Evolutionary conservation across 2,113 vertebrate species (phyloP).

Genomic region (Oxygymnocypris stewartii): DNA sequence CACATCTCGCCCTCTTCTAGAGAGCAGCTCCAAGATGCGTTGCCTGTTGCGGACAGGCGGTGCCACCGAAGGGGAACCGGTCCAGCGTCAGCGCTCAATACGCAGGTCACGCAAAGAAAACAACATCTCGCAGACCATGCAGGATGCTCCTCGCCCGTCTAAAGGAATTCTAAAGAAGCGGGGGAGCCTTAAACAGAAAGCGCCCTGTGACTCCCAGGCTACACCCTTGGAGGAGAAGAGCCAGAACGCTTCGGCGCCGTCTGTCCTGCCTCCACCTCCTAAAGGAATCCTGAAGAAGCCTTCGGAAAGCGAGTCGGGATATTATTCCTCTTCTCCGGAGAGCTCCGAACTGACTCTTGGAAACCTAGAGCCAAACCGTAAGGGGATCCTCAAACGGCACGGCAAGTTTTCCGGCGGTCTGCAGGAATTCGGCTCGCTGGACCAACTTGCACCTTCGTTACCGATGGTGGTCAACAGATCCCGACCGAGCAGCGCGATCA

Average conservation of each 20-base stretch:
- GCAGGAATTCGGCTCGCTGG: slow-evolving; percentile 74
- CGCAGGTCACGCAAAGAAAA: slow-evolving; percentile 93
- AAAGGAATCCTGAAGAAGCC: slow-evolving; percentile 95
- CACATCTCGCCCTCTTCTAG: slow-evolving; percentile 87
- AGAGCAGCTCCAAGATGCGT: slow-evolving; percentile 89
- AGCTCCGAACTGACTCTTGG: slow-evolving; percentile 65
- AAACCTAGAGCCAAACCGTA: slow-evolving; percentile 63
- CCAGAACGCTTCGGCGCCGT: slow-evolving; percentile 26
- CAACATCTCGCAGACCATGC: slow-evolving; percentile 79
- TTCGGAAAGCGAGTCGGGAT: slow-evolving; percentile 82
- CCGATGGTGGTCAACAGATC: slow-evolving; percentile 41
- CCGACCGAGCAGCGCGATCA: slow-evolving; percentile 78
- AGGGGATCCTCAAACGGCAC: slow-evolving; percentile 89
- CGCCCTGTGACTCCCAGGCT: rapidly evolving
- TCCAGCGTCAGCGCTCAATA: slow-evolving; percentile 88
- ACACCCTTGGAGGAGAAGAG: slow-evolving; percentile 57
- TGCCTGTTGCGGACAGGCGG: slow-evolving; percentile 82
- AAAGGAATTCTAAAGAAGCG: slow-evolving; percentile 93
- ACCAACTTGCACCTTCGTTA: slow-evolving; percentile 71
- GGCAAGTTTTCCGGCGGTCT: slow-evolving; percentile 82
- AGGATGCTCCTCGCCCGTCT: slow-evolving; percentile 76
- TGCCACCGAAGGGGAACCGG: slow-evolving; percentile 52
- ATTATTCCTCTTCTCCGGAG: slow-evolving; percentile 88
- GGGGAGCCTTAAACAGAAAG: slow-evolving; percentile 74
- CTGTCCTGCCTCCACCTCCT: slow-evolving; percentile 70